phyloP scores from a whole-genome alignment of 1,140 invertebrate genomes.

The Macrosteles quadrilineatus region DNA sequence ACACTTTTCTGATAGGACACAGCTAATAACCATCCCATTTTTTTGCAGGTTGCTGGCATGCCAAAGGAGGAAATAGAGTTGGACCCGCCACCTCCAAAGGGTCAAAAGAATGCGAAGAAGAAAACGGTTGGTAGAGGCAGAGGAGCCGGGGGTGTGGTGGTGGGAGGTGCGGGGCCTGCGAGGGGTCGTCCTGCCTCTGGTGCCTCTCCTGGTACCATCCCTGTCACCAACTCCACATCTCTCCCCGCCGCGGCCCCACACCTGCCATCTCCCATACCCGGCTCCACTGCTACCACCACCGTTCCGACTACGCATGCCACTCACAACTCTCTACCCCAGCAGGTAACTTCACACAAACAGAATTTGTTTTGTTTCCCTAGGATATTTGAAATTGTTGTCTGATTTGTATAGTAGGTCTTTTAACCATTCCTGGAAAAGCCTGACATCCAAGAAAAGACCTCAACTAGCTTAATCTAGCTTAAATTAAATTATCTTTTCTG shows the following conservation, averaged over 20 bases:
- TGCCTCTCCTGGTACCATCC: slow-evolving; percentile 17
- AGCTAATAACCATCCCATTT: too few relatives aligned
- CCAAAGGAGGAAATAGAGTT: slow-evolving; percentile 87
- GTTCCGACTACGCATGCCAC: slow-evolving; percentile 45
- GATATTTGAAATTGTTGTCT: too few relatives aligned
- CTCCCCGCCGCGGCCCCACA: slow-evolving; percentile 52
- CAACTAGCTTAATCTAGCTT: too few relatives aligned
- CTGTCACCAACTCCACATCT: slow-evolving; percentile 34
- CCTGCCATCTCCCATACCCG: slow-evolving; percentile 51
- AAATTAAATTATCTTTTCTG: too few relatives aligned
- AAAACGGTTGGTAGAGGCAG: slow-evolving; percentile 46
- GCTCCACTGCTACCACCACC: slow-evolving; percentile 49
- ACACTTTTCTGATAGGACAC: too few relatives aligned
- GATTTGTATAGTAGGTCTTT: too few relatives aligned
- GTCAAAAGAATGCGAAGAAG: slow-evolving; percentile 64
- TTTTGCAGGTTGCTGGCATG: slow-evolving; percentile 86
- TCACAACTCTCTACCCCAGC: slow-evolving; percentile 56
- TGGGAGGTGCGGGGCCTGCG: slow-evolving; percentile 8
- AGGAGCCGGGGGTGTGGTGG: slow-evolving; percentile 46
- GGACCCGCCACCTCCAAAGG: slow-evolving; percentile 70
- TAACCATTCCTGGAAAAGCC: too few relatives aligned
- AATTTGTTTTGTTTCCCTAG: too few relatives aligned
- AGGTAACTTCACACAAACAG: too few relatives aligned
- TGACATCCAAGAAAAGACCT: too few relatives aligned
- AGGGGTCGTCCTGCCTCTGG: slow-evolving; percentile 46